Percentiles rank a stretch among this genome's conserved stretches.
Evolutionary conservation across 2,888 invertebrate species (phyloP).

Genomic region (Ormyrus thymus): DNA sequence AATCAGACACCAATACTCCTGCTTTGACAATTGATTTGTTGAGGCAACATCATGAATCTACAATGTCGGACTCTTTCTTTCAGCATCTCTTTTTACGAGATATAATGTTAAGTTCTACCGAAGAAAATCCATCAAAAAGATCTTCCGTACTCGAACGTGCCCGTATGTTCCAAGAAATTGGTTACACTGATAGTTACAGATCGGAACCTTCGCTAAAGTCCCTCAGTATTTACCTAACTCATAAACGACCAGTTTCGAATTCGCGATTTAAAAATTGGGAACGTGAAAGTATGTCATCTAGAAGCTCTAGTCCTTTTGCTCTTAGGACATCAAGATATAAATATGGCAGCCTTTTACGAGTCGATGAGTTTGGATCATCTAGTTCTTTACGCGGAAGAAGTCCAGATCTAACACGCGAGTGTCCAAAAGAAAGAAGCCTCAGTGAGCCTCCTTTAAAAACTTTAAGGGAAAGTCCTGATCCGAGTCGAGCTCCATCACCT

Average conservation of each 20-base stretch:
- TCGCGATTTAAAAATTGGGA: constrained; percentile 85
- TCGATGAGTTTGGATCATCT: constrained; percentile 71
- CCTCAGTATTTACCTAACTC: constrained; percentile 81
- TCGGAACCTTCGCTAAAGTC: constrained; percentile 79
- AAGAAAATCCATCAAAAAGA: constrained; percentile 73
- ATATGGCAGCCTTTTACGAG: constrained; percentile 69
- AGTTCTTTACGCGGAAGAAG: constrained; percentile 68
- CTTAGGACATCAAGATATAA: constrained; percentile 74
- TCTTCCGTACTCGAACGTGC: constrained; percentile 83
- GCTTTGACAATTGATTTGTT: constrained; percentile 75
- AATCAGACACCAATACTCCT: constrained; percentile 59
- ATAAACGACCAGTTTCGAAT: constrained; percentile 83
- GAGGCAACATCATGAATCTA: constrained; percentile 78
- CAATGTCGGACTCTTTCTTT: constrained; percentile 82
- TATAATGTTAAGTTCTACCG: constrained; percentile 72
- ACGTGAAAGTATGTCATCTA: constrained; percentile 75
- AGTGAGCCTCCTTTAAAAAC: constrained; percentile 81
- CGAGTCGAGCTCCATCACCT: constrained; percentile 76
- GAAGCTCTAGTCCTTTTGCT: constrained; percentile 79
- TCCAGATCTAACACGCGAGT: constrained; percentile 71
- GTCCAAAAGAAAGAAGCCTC: constrained; percentile 78
- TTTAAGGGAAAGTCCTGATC: constrained; percentile 59
- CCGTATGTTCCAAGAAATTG: constrained; percentile 80
- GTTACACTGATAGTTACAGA: constrained; percentile 71
- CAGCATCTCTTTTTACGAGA: constrained; percentile 82